phyloP scores from a whole-genome alignment of 2,113 vertebrate genomes.

The Pelobates fuscus region DNA sequence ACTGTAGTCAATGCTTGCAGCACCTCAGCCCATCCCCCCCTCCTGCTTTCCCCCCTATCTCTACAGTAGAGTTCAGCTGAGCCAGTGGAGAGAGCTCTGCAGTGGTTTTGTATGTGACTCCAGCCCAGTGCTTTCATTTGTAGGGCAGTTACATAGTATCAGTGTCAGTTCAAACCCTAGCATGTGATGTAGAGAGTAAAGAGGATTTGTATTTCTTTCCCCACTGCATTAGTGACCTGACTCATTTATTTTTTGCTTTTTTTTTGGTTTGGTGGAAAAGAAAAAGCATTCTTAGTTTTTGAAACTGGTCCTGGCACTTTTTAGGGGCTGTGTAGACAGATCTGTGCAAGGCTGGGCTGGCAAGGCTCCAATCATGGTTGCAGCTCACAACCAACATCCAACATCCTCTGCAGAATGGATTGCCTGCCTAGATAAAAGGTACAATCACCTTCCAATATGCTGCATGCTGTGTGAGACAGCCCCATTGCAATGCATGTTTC shows the following conservation, averaged over 20 bases:
- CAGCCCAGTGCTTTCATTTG: neutral
- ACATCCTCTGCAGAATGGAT: slow-evolving; percentile 89
- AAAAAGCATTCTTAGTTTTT: neutral
- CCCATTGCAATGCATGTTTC: neutral
- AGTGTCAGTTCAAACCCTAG: neutral
- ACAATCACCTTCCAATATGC: slow-evolving; percentile 48
- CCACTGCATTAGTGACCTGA: neutral
- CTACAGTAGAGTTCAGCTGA: slow-evolving; percentile 27
- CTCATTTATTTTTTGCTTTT: neutral
- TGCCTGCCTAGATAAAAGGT: slow-evolving; percentile 94
- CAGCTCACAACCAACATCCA: slow-evolving; percentile 83
- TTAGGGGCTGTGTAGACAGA: slow-evolving; percentile 6
- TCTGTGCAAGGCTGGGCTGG: slow-evolving; percentile 29
- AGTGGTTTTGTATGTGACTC: slow-evolving; percentile 2
- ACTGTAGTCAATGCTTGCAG: slow-evolving; percentile 41
- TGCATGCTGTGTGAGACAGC: neutral
- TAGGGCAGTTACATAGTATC: too few species aligned
- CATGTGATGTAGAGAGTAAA: slow-evolving; percentile 7
- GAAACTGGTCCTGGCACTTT: slow-evolving; percentile 5
- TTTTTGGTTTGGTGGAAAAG: too few species aligned
- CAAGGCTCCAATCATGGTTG: slow-evolving; percentile 82
- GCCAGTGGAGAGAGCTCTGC: slow-evolving; percentile 18
- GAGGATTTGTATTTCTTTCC: neutral
- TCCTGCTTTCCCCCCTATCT: neutral
- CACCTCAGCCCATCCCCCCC: slow-evolving; percentile 40